Percentiles rank a stretch among this genome's conserved stretches.
phyloP scores from a whole-genome alignment of 2,113 vertebrate genomes.

The Forbesichthys agassizii region DNA sequence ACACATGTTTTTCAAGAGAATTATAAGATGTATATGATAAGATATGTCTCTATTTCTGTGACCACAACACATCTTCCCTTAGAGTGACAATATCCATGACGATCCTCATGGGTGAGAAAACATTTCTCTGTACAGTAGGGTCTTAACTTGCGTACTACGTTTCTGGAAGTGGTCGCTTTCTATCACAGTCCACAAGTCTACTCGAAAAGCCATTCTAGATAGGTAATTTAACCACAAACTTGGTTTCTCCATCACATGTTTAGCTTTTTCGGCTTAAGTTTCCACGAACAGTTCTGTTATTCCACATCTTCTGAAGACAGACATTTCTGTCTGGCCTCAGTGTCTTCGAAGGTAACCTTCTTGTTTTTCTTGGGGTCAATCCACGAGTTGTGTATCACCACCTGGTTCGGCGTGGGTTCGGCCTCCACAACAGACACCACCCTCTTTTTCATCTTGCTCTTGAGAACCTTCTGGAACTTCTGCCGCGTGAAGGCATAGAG shows the following conservation, averaged over 20 bases:
- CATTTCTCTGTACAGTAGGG: not conserved
- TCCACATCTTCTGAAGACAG: constrained; percentile 80
- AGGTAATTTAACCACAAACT: not conserved
- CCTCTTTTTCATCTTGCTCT: constrained; percentile 97
- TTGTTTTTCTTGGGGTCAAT: constrained; percentile 91
- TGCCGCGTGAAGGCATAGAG: constrained; percentile 95
- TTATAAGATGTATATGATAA: not conserved
- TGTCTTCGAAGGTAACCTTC: constrained; percentile 88
- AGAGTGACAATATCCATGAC: not conserved
- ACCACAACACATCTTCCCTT: not conserved
- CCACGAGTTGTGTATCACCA: constrained; percentile 94
- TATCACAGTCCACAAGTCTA: too few relatives aligned
- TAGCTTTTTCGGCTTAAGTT: not conserved
- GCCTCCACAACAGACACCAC: constrained; percentile 94
- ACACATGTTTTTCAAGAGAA: not conserved
- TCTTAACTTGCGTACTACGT: not conserved
- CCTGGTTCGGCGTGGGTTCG: constrained; percentile 89
- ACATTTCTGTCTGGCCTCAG: constrained; percentile 88
- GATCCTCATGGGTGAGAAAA: not conserved
- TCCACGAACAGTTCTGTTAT: constrained; percentile 11
- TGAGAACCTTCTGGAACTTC: constrained; percentile 96
- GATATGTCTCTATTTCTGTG: not conserved
- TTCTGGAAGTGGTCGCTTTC: too few relatives aligned
- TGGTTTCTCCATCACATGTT: not conserved
- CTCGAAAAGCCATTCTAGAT: too few relatives aligned